Evolutionary conservation across 2,113 vertebrate genomes (phyloP).

Genomic region (Narcine bancroftii): DNA sequence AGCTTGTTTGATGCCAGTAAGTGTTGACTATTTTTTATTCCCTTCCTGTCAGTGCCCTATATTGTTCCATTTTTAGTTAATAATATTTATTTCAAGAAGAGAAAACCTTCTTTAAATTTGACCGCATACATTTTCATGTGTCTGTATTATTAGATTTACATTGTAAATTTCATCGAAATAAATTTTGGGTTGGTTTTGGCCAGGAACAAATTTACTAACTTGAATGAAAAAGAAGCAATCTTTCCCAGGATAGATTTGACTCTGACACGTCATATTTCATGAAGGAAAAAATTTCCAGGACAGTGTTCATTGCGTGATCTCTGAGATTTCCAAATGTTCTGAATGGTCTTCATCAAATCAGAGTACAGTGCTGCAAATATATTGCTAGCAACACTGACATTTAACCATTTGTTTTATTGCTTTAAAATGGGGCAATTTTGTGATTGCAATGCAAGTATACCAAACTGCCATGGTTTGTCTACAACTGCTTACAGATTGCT

Average conservation of each 20-base stretch:
- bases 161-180: background rate
- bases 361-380: background rate
- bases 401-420: background rate
- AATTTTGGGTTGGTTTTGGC: background rate
- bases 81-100: background rate
- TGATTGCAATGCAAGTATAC: background rate
- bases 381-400: background rate
- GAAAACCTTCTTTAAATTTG: background rate
- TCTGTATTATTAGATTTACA: background rate
- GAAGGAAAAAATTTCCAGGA: background rate
- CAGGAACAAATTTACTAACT: background rate
- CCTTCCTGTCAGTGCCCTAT: background rate
- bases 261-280: background rate
- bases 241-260: background rate
- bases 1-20: background rate
- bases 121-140: background rate
- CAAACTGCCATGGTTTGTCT: background rate
- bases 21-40: background rate
- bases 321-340: background rate
- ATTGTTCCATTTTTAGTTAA: background rate
- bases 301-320: background rate
- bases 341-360: background rate
- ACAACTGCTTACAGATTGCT: conserved; percentile 2
- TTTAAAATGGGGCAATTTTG: background rate
- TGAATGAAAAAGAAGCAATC: background rate